Evolutionary conservation across 2,888 invertebrate genomes (phyloP).

Genomic region (Acleris sparsana): DNA sequence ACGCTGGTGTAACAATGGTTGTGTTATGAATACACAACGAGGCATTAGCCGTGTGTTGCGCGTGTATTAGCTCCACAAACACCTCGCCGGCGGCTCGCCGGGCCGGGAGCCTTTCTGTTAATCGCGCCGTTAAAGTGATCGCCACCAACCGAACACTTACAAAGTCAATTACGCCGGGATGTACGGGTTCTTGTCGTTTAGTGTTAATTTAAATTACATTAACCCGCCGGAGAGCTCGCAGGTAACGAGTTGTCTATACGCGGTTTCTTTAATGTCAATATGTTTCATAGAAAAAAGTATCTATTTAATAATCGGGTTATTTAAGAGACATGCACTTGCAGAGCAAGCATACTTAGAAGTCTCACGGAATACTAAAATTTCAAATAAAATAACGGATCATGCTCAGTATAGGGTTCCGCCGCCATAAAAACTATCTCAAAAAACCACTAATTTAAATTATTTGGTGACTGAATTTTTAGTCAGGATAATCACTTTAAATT

Average conservation of each 20-base stretch:
- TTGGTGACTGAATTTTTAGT: too few relatives aligned
- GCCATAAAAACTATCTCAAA: too few relatives aligned
- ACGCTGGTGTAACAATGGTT: conserved; percentile 68
- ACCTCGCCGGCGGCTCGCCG: conserved; percentile 48
- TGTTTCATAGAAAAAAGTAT: background rate
- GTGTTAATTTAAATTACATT: conserved; percentile 46
- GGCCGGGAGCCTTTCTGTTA: conserved; percentile 40
- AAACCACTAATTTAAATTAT: too few relatives aligned
- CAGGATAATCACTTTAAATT: too few relatives aligned
- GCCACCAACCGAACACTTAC: conserved; percentile 58
- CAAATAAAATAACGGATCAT: too few relatives aligned
- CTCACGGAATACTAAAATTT: too few relatives aligned
- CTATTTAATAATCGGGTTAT: too few relatives aligned
- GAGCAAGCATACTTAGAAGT: too few relatives aligned
- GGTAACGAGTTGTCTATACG: conserved; percentile 2
- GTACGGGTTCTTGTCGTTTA: conserved; percentile 54
- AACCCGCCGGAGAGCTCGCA: conserved; percentile 15
- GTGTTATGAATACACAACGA: conserved; percentile 76
- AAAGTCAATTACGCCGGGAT: conserved; percentile 58
- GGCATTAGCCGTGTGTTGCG: conserved; percentile 69
- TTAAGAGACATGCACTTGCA: too few relatives aligned
- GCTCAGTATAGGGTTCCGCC: too few relatives aligned
- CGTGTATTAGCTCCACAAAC: conserved; percentile 71
- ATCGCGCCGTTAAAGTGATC: conserved; percentile 61
- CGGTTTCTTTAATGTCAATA: background rate